A percentile compares a stretch with the other conserved stretches of the same genome.
These are phyloP conservation scores for Drosophila willistoni DNA, from an alignment of 1,140 invertebrate species.

Conservation along the genomic window DNA sequence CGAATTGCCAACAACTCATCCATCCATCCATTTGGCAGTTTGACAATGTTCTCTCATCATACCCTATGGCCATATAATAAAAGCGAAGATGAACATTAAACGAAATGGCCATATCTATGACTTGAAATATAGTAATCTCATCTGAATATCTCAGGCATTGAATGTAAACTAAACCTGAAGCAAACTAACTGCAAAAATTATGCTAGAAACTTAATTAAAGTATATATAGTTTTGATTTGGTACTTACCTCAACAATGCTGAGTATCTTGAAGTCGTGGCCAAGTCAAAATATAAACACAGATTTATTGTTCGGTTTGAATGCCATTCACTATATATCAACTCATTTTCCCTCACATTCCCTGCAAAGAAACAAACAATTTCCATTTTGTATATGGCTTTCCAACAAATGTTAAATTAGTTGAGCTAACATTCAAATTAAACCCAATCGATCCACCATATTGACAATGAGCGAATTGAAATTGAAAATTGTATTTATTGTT, in stretches of 20 bases:
- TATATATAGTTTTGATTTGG: too few relatives aligned
- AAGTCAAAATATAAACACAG: not conserved
- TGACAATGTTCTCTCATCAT: constrained; percentile 5
- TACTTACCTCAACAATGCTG: not conserved
- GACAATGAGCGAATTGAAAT: constrained; percentile 31
- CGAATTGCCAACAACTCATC: constrained; percentile 65
- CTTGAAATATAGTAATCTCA: too few relatives aligned
- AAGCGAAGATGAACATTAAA: not conserved
- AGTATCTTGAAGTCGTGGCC: not conserved
- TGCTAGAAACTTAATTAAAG: too few relatives aligned
- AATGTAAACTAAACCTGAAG: too few relatives aligned
- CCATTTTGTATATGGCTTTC: not conserved
- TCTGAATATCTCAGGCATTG: too few relatives aligned
- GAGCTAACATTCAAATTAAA: not conserved
- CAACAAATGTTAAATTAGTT: not conserved
- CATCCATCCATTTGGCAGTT: constrained; percentile 40
- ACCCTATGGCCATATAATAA: not conserved
- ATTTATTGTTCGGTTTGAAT: not conserved
- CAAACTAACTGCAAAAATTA: too few relatives aligned
- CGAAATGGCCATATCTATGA: not conserved
- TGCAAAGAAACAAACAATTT: constrained; percentile 3
- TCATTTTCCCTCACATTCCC: not conserved
- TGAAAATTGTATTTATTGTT: constrained; percentile 31
- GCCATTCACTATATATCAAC: too few relatives aligned
- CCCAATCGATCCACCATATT: not conserved